Percentiles rank a stretch among this genome's conserved stretches.
Evolutionary conservation across 1,140 invertebrate genomes (phyloP).

Genomic region (Drosophila pallidifrons): DNA sequence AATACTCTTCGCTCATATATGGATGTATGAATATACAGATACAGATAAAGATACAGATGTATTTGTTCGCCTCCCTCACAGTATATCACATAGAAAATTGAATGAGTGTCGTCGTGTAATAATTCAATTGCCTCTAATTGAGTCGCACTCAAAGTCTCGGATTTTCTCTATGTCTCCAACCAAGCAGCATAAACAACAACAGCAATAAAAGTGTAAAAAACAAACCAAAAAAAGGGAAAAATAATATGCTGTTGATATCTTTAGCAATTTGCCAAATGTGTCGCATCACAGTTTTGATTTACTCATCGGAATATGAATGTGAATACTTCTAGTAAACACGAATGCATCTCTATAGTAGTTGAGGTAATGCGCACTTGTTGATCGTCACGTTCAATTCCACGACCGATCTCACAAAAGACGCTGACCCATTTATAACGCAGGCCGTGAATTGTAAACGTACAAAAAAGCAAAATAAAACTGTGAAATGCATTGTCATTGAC

Average conservation of each 20-base stretch:
- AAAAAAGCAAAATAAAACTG: neutral
- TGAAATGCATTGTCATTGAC: conserved; percentile 56
- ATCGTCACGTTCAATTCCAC: conserved; percentile 30
- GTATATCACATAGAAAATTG: conserved; percentile 62
- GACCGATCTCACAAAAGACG: conserved; percentile 21
- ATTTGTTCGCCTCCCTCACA: conserved; percentile 3
- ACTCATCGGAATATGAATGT: conserved; percentile 20
- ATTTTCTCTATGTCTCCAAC: conserved; percentile 60
- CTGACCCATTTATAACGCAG: conserved; percentile 30
- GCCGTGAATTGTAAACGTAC: conserved; percentile 12
- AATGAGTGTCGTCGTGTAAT: conserved; percentile 81
- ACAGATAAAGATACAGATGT: neutral
- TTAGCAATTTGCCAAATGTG: conserved; percentile 78
- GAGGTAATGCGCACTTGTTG: conserved; percentile 27
- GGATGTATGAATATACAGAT: neutral
- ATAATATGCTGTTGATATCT: conserved; percentile 37
- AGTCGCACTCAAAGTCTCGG: conserved; percentile 69
- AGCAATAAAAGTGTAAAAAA: conserved; percentile 13
- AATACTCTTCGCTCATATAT: neutral
- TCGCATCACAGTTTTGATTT: conserved; percentile 67
- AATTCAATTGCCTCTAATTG: conserved; percentile 82
- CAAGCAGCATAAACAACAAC: conserved; percentile 30
- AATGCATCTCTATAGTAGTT: neutral
- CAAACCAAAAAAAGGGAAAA: conserved; percentile 1
- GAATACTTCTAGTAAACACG: conserved; percentile 4